phyloP scores from a whole-genome alignment of 2,888 invertebrate genomes.

The Vesta saturnalis region DNA sequence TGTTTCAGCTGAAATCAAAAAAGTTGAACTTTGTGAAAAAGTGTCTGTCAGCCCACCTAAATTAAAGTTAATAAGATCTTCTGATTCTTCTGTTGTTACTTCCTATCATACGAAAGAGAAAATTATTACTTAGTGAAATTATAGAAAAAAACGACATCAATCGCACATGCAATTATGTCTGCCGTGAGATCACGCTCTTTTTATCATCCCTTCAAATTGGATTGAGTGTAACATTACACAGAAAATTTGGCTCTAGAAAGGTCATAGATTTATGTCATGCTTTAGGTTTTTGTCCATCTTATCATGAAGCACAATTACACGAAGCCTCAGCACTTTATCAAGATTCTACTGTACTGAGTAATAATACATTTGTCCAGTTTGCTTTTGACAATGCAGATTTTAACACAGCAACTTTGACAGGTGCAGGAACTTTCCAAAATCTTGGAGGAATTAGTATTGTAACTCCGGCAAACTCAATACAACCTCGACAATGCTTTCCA shows the following conservation, averaged over 20 bases:
- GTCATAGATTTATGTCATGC: conserved; percentile 19
- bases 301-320: conserved; percentile 22
- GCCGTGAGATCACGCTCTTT: conserved; percentile 14
- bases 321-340: conserved; percentile 16
- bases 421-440: conserved; percentile 24
- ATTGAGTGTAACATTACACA: conserved; percentile 20
- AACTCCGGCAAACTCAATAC: conserved; percentile 17
- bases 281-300: conserved; percentile 11
- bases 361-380: too few species aligned
- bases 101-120: too few species aligned
- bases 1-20: too few species aligned
- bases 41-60: too few species aligned
- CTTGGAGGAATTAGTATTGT: conserved; percentile 20
- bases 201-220: conserved; percentile 15
- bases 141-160: conserved; percentile 14
- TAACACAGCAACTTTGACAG: conserved; percentile 10
- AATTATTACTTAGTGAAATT: too few species aligned
- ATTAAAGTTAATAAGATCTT: too few species aligned
- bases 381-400: too few species aligned
- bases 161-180: conserved; percentile 25
- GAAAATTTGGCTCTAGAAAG: conserved; percentile 22
- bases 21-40: too few species aligned
- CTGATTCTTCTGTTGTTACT: too few species aligned
- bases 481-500: conserved; percentile 21
- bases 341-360: conserved; percentile 11